Base-by-base conservation (phyloP, 2,113 vertebrate genomes). In the Platanista minor region DNA sequence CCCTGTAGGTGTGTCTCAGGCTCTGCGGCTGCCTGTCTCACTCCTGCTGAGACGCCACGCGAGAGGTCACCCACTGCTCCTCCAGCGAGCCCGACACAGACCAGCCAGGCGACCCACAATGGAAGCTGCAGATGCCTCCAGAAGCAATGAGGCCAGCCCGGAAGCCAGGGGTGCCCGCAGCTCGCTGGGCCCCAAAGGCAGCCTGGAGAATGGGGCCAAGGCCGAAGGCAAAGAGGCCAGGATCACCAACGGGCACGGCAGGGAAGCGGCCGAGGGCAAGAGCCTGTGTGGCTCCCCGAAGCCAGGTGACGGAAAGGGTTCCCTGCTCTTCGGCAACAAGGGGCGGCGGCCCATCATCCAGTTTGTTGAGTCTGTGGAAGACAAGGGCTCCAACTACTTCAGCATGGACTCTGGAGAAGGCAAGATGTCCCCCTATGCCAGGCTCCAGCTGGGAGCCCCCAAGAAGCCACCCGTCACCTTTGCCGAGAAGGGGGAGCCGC, bases 321-420 rank as follows among this genome's bases (percentile, higher is more conserved):
- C 98, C 15, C 94, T 99, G 18, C 99, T 98, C 94, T 97, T 98
- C 0, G 98, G 98, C 33, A 97, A 92, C 1, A 98, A 99, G 96
- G 98, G 99, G 98, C 98, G 98, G 87, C 97, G 98, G 82, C 98
- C 99, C 64, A 98, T 99, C 95, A 98, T 99, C 82, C 99, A 99
- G 96, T 99, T 99, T n/a, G 98, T 99, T 52, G 99, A 99, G 82
- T 99, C 99, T 0, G 98, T 97, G 0, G 99, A 99, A 0, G 99
- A 99, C 96, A 99, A 99, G 97, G 96, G 97, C 39, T 98, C 99
- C 2, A 98, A 92, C 96, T 99, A 99, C 98, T 99, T 99, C 98
- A 99, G 98, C 97, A 98, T 99, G 98, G 99, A 99, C 84, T 98
- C 98, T 0, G 98, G 97, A 0, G 99, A 99, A 2, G 97, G 98